phyloP scores from a whole-genome alignment of 2,888 invertebrate genomes.

The Zygothrica quintamaculata region DNA sequence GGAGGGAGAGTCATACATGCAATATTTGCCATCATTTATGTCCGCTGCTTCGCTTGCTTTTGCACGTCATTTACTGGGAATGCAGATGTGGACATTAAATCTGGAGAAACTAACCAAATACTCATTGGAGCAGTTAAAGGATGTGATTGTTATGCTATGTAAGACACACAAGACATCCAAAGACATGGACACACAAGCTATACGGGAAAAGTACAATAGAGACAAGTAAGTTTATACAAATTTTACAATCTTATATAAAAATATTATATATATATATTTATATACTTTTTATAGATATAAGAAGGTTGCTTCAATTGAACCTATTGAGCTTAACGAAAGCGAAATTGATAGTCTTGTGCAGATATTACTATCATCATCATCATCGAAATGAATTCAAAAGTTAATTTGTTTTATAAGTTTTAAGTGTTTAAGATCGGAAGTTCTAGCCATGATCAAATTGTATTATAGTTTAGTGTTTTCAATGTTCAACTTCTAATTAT shows the following conservation, averaged over 20 bases:
- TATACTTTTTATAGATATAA: constrained; percentile 69
- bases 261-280: not conserved
- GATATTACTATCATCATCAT: constrained; percentile 31
- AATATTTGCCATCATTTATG: constrained; percentile 92
- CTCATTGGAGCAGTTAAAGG: constrained; percentile 87
- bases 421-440: constrained; percentile 64
- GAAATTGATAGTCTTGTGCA: constrained; percentile 68
- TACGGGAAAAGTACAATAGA: constrained; percentile 94
- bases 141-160: constrained; percentile 89
- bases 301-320: constrained; percentile 78
- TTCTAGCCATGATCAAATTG: constrained; percentile 61
- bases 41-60: constrained; percentile 93
- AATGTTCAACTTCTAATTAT: constrained; percentile 40
- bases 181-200: constrained; percentile 91
- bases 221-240: constrained; percentile 87
- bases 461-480: constrained; percentile 60
- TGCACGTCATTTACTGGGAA: constrained; percentile 89
- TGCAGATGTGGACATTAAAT: constrained; percentile 88
- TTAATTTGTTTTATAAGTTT: constrained; percentile 72
- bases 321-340: constrained; percentile 72
- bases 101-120: constrained; percentile 89
- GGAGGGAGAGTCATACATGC: constrained; percentile 94
- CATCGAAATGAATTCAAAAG: constrained; percentile 42
- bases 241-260: not conserved
- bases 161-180: constrained; percentile 89